A percentile compares a stretch with the other conserved stretches of the same genome.
Evolutionary conservation across 2,113 vertebrate genomes (phyloP).

Genomic region (Serilophus lunatus): DNA sequence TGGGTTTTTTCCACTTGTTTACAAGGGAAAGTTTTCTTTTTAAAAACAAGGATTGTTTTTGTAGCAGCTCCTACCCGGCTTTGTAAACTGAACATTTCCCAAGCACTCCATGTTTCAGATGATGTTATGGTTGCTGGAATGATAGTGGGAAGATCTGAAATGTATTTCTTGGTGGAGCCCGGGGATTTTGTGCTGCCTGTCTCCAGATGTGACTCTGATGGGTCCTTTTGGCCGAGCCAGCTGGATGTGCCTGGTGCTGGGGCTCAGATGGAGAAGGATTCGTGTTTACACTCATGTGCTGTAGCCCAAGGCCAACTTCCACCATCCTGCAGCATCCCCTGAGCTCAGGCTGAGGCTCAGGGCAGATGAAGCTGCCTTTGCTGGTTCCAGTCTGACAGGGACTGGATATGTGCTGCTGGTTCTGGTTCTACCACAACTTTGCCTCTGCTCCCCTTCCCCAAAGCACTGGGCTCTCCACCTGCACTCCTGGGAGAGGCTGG

Average conservation of each 20-base stretch:
- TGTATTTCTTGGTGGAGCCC: not conserved
- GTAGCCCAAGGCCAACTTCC: not conserved
- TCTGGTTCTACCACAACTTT: accelerated
- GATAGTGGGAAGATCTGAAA: not conserved
- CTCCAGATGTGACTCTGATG: accelerated
- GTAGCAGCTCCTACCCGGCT: not conserved
- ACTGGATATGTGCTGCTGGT: not conserved
- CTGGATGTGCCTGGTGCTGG: not conserved
- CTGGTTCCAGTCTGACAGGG: not conserved
- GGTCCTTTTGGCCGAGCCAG: not conserved
- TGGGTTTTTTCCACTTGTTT: not conserved
- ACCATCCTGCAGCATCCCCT: not conserved
- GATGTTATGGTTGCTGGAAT: not conserved
- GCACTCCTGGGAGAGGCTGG: not conserved
- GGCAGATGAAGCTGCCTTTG: not conserved
- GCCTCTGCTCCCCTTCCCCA: not conserved
- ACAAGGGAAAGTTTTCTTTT: not conserved
- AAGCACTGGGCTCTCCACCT: accelerated
- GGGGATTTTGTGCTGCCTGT: not conserved
- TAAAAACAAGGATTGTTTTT: not conserved
- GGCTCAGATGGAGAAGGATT: not conserved
- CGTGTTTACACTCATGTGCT: not conserved
- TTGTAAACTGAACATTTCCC: not conserved
- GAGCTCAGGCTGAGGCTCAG: accelerated
- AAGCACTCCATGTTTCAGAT: accelerated